Percentiles rank a stretch among this genome's conserved stretches.
These are phyloP conservation scores for Baccha elongata DNA, from an alignment of 2,888 invertebrate genomes.

Conservation along the genomic window DNA sequence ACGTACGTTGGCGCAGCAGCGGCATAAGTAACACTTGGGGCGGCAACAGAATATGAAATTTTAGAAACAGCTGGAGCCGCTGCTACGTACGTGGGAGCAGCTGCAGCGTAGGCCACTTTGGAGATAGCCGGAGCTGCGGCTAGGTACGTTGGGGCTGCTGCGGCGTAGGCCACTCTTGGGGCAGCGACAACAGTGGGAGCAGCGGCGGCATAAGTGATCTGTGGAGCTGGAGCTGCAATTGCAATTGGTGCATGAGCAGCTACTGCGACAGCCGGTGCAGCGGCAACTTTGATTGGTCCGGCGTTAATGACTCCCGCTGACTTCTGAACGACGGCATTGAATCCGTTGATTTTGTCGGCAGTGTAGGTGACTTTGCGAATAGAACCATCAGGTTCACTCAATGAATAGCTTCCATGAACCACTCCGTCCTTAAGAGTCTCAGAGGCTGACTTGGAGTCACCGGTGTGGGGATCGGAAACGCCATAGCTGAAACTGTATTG, in stretches of 20 bases:
- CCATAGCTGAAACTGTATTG: constrained; percentile 88
- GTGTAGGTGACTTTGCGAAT: constrained; percentile 86
- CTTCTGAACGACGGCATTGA: constrained; percentile 87
- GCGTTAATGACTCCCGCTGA: constrained; percentile 76
- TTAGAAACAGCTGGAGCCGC: constrained; percentile 63
- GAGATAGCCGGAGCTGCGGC: constrained; percentile 75
- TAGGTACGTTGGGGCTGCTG: constrained; percentile 74
- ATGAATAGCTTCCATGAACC: constrained; percentile 86
- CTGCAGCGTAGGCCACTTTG: constrained; percentile 76
- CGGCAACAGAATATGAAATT: constrained; percentile 66
- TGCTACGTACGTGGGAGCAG: constrained; percentile 64
- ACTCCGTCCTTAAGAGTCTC: constrained; percentile 85
- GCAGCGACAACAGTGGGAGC: constrained; percentile 75
- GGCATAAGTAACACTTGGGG: constrained; percentile 76
- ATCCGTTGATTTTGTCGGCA: constrained; percentile 86
- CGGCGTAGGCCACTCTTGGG: constrained; percentile 74
- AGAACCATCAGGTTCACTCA: constrained; percentile 86
- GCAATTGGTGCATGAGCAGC: constrained; percentile 75
- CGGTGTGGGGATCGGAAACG: constrained; percentile 86
- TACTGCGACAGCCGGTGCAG: constrained; percentile 59
- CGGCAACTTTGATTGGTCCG: constrained; percentile 54
- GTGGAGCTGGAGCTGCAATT: constrained; percentile 75
- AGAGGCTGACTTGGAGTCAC: constrained; percentile 84
- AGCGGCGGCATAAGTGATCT: constrained; percentile 61
- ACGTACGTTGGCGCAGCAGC: constrained; percentile 74